A percentile compares a stretch with the other conserved stretches of the same genome.
phyloP scores from a whole-genome alignment of 2,888 invertebrate genomes.

The Caenorhabditis afra region DNA sequence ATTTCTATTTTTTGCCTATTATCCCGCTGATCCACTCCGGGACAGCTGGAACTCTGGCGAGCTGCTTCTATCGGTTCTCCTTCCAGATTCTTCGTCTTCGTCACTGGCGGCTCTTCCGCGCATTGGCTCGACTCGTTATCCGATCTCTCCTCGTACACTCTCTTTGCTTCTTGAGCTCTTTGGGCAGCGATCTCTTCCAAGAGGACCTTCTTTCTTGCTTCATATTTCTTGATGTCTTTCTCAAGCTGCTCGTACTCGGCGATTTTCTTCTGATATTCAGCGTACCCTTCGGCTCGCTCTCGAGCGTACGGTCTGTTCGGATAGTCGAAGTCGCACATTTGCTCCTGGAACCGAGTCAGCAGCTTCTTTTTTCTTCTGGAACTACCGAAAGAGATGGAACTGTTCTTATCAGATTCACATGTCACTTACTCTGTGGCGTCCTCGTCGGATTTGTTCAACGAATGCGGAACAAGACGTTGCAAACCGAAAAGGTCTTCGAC shows the following conservation, averaged over 20 bases:
- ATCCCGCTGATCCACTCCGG: too few relatives aligned
- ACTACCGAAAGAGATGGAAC: not conserved
- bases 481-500: conserved; percentile 14
- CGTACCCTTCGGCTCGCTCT: not conserved
- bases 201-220: too few relatives aligned
- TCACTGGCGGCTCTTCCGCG: too few relatives aligned
- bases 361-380: conserved; percentile 28
- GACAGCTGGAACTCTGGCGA: too few relatives aligned
- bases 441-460: conserved; percentile 13
- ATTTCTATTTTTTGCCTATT: too few relatives aligned
- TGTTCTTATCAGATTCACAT: too few relatives aligned
- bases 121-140: too few relatives aligned
- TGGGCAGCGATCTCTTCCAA: too few relatives aligned
- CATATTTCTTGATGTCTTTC: not conserved
- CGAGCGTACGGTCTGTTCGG: not conserved
- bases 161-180: too few relatives aligned
- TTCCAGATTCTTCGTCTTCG: too few relatives aligned
- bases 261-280: not conserved
- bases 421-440: conserved; percentile 1
- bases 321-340: conserved; percentile 26
- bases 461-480: conserved; percentile 6
- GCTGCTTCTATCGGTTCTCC: too few relatives aligned
- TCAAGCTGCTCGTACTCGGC: not conserved
- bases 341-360: not conserved
- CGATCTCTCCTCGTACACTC: too few relatives aligned